Base-by-base conservation (phyloP, 2,113 vertebrate species). In the Dipodomys merriami region DNA sequence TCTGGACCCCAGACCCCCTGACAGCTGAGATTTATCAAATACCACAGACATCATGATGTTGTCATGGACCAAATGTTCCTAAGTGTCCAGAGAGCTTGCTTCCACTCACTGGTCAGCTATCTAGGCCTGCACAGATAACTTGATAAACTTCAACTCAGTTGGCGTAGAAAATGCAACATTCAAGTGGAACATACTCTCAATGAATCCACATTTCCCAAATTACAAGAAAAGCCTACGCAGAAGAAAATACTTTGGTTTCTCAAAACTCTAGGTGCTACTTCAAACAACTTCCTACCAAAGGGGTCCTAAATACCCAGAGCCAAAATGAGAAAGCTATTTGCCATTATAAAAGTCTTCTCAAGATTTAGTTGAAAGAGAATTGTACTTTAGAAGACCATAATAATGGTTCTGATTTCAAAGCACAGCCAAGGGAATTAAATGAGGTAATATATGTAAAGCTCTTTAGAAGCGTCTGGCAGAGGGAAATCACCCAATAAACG, bases 41-140 rank as follows among this genome's bases (percentile, higher is more conserved):
- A 1, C 19, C 60, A 6, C 44, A 39, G 33, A 15, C 6, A 0
- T 25, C 5, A 8, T 23, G 18, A 76, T 19, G 16, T 20, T 23
- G 33, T 1, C 12, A 23, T 25, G 25, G 15, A 30, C 6, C 10
- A 25, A 16, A 5, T 4, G 1, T 49, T 74, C 22, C 44, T 12
- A 46, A 11, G 10, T 53, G 20, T 6, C 29, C 5, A 0, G 9
- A 44, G 6, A 76, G 12, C 1, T 6, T 3, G 23, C 2, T 12
- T 18, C 46, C 23, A 12, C 39, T 53, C 49, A 15, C 33, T 15
- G 5, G 29, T 9, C 30, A 33, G 8, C 23, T 44, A 0, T 69
- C 11, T 13, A 8, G 39, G 35, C 1, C 35, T 74, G 82, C 35
- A 27, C 44, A 81, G 49, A 76, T 19, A 27, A 20, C 46, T 82